Conservation (phyloP, 2,888 invertebrate species). For the Hypercompe scribonia region DNA sequence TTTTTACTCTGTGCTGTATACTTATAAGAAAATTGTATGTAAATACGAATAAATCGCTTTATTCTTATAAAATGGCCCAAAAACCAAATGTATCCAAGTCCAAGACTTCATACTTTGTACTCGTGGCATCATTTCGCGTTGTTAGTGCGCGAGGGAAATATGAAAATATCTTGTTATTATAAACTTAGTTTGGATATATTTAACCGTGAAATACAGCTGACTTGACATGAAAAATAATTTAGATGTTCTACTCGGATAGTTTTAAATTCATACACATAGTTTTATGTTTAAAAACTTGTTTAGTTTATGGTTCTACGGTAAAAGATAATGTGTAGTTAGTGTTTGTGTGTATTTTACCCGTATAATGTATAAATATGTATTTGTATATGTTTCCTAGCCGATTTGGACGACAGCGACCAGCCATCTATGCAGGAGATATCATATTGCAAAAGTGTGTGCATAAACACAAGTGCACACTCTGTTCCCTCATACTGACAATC, state of each 20-base stretch:
- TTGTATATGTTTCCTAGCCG: too few relatives aligned
- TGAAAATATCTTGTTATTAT: constrained; percentile 76
- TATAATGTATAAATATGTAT: background rate
- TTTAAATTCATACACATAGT: constrained; percentile 13
- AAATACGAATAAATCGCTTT: background rate
- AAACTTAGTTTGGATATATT: constrained; percentile 64
- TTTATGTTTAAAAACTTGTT: background rate
- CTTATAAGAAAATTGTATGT: background rate
- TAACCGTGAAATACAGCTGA: constrained; percentile 57
- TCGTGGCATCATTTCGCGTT: constrained; percentile 70
- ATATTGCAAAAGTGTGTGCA: too few relatives aligned
- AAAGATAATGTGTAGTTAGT: background rate
- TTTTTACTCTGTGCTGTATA: background rate
- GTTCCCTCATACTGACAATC: too few relatives aligned
- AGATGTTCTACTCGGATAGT: constrained; percentile 14
- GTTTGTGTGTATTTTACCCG: background rate
- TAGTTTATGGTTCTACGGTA: background rate
- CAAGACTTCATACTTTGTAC: constrained; percentile 73
- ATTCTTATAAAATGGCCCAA: constrained; percentile 40
- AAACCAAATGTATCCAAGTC: constrained; percentile 65
- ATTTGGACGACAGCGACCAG: too few relatives aligned
- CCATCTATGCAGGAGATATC: too few relatives aligned
- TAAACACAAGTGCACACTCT: too few relatives aligned
- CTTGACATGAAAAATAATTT: constrained; percentile 39
- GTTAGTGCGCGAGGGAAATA: constrained; percentile 71